Evolutionary conservation across 1,140 invertebrate genomes (phyloP), one percentile per base, ranked within the genome.

Genomic region (Drosophila sproati): DNA sequence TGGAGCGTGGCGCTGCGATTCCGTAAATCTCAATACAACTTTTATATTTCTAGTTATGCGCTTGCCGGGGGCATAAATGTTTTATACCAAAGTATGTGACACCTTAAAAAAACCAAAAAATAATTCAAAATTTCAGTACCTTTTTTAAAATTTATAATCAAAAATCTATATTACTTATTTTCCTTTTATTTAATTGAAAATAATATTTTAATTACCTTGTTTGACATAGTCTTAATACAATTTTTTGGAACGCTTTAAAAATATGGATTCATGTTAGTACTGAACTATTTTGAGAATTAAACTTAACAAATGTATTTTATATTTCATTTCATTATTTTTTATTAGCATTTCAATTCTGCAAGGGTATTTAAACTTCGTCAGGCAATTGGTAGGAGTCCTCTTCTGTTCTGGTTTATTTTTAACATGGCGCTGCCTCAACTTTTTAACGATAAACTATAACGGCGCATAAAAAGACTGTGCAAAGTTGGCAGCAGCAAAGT

Each of bases 401-500:
- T 4, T 29, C 20, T 60, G 43, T 34, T 34, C 43, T 60, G 56
- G 50, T 72, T 63, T 71, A 52, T 75, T 75, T 68, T 71, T 51
- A 51, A 54, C 56, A 39, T 32, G 37, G 41, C 54, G 37, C 34
- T 43, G 43, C 45, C 45, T 56, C 35, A 80, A 80, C 73, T 81
- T 81, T 80, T 81, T 83, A 83, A 83, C 81, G 80, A 83, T 83
- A 83, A 83, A 83, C 81, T 83, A 83, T 83, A 82, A 82, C 76
- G 77, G 76, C 76, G 80, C 76, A 83, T 82, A 78, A 83, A 83
- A 82, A 76, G 80, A 70, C 62, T 78, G 67, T 39, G 55, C 50
- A 83, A 83, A 82, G 77, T 83, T 82, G 54, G 39, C 67, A 43
- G 61, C 35, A 45, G 60, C 35, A 51, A 83, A 83, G 63, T 83